A percentile compares a stretch with the other conserved stretches of the same genome.
phyloP scores from a whole-genome alignment of 2,888 invertebrate species.

The Yponomeuta plumbellus region DNA sequence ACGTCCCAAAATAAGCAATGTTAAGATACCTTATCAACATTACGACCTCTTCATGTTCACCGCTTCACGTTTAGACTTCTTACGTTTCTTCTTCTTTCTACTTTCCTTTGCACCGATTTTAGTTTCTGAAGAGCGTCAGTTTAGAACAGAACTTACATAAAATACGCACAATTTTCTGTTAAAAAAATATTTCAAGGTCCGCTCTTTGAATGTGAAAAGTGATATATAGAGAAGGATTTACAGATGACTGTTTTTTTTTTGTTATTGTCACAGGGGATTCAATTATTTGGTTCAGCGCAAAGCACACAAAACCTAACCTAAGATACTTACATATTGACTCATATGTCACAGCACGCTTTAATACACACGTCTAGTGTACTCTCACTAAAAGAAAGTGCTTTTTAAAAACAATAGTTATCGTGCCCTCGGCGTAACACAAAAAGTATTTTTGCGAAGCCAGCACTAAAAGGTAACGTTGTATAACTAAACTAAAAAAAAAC shows the following conservation, averaged over 20 bases:
- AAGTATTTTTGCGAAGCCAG: slow-evolving; percentile 35
- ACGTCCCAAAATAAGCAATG: too few relatives aligned
- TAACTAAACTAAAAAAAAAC: not conserved
- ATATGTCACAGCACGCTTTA: slow-evolving; percentile 71
- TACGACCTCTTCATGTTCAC: too few relatives aligned
- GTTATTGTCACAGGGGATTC: slow-evolving; percentile 56
- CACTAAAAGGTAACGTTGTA: slow-evolving; percentile 40
- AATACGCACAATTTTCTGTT: too few relatives aligned
- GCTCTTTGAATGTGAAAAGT: not conserved
- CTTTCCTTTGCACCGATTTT: too few relatives aligned
- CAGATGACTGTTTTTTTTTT: not conserved
- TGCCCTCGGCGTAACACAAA: slow-evolving; percentile 36
- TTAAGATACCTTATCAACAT: too few relatives aligned
- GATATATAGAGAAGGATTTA: not conserved
- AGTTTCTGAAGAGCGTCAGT: too few relatives aligned
- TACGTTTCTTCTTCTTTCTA: too few relatives aligned
- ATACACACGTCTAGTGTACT: slow-evolving; percentile 37
- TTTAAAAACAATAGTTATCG: slow-evolving; percentile 22
- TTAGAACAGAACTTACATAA: too few relatives aligned
- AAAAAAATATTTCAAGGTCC: not conserved
- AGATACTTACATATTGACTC: slow-evolving; percentile 68
- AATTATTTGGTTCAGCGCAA: slow-evolving; percentile 52
- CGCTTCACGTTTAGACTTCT: too few relatives aligned
- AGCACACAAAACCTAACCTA: slow-evolving; percentile 41
- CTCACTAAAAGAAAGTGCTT: slow-evolving; percentile 35